phyloP scores from a whole-genome alignment of 2,888 invertebrate genomes.

The Macrosiphum euphorbiae region DNA sequence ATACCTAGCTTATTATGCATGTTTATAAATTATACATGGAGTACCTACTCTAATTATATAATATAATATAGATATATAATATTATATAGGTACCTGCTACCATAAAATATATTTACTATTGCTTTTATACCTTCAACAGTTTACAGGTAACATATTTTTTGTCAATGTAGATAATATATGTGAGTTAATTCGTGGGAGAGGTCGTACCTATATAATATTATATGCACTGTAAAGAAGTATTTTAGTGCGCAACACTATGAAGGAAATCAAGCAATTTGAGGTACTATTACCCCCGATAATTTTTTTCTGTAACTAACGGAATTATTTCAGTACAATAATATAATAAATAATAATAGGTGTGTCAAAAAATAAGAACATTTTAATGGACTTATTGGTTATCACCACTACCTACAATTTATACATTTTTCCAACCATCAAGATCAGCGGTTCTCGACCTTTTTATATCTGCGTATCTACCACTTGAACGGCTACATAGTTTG shows the following conservation, averaged over 20 bases:
- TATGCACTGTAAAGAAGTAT: neutral
- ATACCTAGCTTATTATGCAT: neutral
- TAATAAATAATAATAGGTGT: neutral
- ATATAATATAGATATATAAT: neutral
- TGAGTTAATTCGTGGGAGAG: neutral
- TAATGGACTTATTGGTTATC: neutral
- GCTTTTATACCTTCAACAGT: neutral
- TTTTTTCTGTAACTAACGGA: neutral
- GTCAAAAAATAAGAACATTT: neutral
- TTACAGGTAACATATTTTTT: neutral
- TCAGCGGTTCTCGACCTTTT: neutral
- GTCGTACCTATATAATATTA: neutral
- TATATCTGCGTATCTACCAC: too few species aligned
- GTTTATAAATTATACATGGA: neutral
- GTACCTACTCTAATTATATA: neutral
- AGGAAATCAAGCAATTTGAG: neutral
- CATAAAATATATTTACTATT: neutral
- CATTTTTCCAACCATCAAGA: neutral
- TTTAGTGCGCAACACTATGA: neutral
- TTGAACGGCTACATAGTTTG: too few species aligned
- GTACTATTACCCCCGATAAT: neutral
- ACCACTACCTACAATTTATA: neutral
- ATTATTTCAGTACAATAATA: neutral
- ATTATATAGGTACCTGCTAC: neutral
- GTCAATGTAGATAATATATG: neutral